Evolutionary conservation across 2,797 vertebrate genomes (phyloP).

Genomic region (Tarsius wallacei): DNA sequence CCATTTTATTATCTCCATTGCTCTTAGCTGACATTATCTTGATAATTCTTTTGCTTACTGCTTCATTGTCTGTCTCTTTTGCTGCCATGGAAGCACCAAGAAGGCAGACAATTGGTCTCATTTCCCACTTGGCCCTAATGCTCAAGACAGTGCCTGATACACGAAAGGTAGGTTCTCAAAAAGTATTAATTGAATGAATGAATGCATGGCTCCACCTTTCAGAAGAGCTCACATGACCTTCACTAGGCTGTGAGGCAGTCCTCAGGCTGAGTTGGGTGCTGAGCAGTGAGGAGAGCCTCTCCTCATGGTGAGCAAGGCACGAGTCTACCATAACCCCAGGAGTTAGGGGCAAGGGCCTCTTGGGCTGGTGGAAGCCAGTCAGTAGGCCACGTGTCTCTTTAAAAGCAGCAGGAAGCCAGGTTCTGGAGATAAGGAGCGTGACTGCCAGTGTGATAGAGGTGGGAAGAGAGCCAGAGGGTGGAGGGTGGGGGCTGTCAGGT

Average conservation of each 20-base stretch:
- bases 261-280: background rate
- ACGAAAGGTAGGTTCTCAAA: background rate
- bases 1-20: background rate
- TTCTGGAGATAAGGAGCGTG: constrained; percentile 67
- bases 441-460: background rate
- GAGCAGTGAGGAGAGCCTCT: background rate
- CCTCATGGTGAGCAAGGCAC: background rate
- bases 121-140: background rate
- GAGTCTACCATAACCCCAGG: background rate
- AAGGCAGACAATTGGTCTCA: background rate
- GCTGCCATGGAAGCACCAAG: background rate
- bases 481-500: background rate
- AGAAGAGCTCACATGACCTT: background rate
- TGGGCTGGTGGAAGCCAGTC: constrained; percentile 1
- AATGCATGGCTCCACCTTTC: background rate
- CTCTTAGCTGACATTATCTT: background rate
- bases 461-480: constrained; percentile 24
- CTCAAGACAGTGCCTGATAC: background rate
- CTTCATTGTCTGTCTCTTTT: background rate
- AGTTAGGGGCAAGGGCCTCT: background rate
- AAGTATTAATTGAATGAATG: background rate
- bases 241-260: background rate
- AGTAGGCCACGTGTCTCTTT: constrained; percentile 43
- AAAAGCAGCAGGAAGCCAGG: constrained; percentile 76
- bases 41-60: background rate